Base-by-base conservation (phyloP, 2,797 vertebrate genomes). In the Enteromius viviparus region DNA sequence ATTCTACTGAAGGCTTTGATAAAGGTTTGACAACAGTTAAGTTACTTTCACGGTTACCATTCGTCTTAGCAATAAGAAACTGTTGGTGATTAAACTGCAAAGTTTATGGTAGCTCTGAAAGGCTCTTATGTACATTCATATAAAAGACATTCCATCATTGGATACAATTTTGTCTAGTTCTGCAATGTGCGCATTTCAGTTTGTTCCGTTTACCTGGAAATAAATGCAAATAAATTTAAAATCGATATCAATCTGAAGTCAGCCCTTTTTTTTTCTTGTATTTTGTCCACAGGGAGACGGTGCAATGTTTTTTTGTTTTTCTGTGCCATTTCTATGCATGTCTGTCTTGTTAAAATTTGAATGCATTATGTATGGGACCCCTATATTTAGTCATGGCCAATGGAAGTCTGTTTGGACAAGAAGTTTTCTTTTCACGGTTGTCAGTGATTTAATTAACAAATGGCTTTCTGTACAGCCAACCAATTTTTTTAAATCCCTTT, bases 131-230 rank as follows among this genome's bases (percentile, higher is more conserved):
- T 66, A 23, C 45, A 68, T 40, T 68, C 5, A 72, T 71, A 62
- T 72, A 29, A 72, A 37, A 26, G 37, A 58, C 17, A 60, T 69
- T 69, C 40, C 37, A 71, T 80, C 37, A 71, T 71, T 71, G 10
- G 17, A 21, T 45, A 45, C 19, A n/a, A 32, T 29, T 71, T 47
- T 62, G 8, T 72, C 19, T 17, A 4, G 53, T 58, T 80, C 34
- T 80, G 66, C 12, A 15, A 68, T 55, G 65, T 80, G 32, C n/a
- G 29, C 14, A 9, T 71, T 60, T 71, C 66, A 45, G 68, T 72
- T 81, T 74, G 79, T 81, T 81, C 55, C 15, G 26, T 81, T 81
- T 64, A 34, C 17, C 49, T 80, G 65, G 23, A 80, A 26, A 62
- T 15, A 11, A 74, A 51, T 32, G 37, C 19, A n/a, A 81, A 81